phyloP scores from a whole-genome alignment of 2,888 invertebrate genomes.

The Cosmorhoe ocellata region DNA sequence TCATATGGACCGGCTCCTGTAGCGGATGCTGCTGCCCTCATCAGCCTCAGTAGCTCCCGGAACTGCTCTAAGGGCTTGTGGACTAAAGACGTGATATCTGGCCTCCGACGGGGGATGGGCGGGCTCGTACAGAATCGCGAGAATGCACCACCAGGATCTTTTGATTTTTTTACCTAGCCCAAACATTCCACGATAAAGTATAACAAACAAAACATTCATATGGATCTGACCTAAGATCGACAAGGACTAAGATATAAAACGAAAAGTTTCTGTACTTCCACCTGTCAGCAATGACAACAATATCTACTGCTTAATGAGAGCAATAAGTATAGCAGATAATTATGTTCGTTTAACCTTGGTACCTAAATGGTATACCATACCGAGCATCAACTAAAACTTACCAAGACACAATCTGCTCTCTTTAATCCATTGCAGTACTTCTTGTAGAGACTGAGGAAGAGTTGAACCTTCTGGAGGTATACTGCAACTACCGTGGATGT shows the following conservation, averaged over 20 bases:
- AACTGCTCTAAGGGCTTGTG: slow-evolving; percentile 92
- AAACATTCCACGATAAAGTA: too few relatives aligned
- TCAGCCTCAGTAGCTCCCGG: slow-evolving; percentile 71
- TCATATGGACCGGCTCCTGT: slow-evolving; percentile 70
- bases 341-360: too few relatives aligned
- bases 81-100: slow-evolving; percentile 92
- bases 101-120: slow-evolving; percentile 89
- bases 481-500: slow-evolving; percentile 86
- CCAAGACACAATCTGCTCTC: slow-evolving; percentile 92
- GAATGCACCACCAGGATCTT: slow-evolving; percentile 89
- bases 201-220: too few relatives aligned
- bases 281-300: too few relatives aligned
- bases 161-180: slow-evolving; percentile 84
- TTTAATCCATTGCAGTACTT: slow-evolving; percentile 93
- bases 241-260: too few relatives aligned
- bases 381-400: slow-evolving; percentile 52
- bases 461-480: slow-evolving; percentile 88
- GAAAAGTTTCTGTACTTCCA: too few relatives aligned
- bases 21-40: slow-evolving; percentile 69
- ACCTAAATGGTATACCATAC: too few relatives aligned
- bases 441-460: slow-evolving; percentile 89
- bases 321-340: too few relatives aligned
- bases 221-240: too few relatives aligned
- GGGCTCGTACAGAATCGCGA: slow-evolving; percentile 91
- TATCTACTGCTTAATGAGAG: too few relatives aligned